Evolutionary conservation across 2,888 invertebrate genomes (phyloP), one percentile per base, ranked within the genome.

Genomic region (Lithophane socia): DNA sequence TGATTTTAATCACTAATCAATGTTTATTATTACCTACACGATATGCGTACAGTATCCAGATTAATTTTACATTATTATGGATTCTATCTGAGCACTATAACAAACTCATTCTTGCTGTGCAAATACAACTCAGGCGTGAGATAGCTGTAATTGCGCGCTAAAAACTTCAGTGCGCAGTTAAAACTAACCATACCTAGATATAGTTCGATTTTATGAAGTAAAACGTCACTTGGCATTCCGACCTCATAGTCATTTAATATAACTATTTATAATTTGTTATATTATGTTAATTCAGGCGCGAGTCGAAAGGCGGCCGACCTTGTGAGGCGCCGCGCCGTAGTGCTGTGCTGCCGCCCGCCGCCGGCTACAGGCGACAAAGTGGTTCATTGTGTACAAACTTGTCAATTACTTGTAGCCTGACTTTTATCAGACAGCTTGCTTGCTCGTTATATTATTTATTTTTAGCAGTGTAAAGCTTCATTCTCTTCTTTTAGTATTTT

Each of bases 241-340:
- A 88, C 89, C 89, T 90, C 85, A 89, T 81, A 85, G 82, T 87
- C 81, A 88, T 89, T 85, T 83, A 83, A 84, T 83, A 85, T 85
- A 84, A 84, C 91, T 90, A 87, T 87, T 88, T 91, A 90, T 92
- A 92, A 92, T 93, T 92, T 92, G 91, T 93, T 92, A 91, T 92
- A 93, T 92, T 94, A 95, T 95, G 94, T 92, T 94, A 95, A 95
- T 94, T 91, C 88, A 88, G 88, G 83, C 84, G 88, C 91, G 89
- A 93, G 91, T 94, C 92, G 95, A 95, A 95, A 95, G 95, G 95
- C 94, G 85, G 93, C 84, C 90, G 95, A 88, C 96, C 96, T 96
- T 95, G 95, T 88, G 85, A 90, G 94, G 93, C 93, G 93, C 93
- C 92, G 88, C 85, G 89, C 89, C 89, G 86, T 86, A 80, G 44